These are phyloP conservation scores for Heteromurus nitidus DNA, from an alignment of 2,888 invertebrate genomes.

Conservation along the genomic window DNA sequence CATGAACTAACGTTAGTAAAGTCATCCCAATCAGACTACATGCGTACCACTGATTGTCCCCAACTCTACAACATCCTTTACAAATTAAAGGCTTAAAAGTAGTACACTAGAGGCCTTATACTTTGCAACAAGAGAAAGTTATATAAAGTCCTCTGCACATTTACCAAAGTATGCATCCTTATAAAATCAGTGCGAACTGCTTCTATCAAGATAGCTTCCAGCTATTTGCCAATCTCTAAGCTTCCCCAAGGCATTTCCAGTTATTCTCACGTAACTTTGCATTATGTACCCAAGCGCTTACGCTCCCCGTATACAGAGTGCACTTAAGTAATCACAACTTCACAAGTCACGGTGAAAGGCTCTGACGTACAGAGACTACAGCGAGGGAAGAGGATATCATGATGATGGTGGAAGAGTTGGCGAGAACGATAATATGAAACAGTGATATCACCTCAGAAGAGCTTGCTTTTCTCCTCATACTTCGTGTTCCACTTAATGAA, in stretches of 20 bases:
- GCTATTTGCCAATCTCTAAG: neutral
- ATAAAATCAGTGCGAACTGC: no score
- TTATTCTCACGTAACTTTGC: neutral
- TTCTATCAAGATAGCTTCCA: neutral
- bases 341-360: neutral
- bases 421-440: slow-evolving; percentile 47
- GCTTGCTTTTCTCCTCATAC: slow-evolving; percentile 21
- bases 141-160: no score
- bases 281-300: neutral
- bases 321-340: slow-evolving; percentile 1
- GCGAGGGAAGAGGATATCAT: neutral
- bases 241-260: neutral
- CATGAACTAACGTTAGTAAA: no score
- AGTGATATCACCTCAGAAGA: slow-evolving; percentile 49
- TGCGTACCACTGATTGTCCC: no score
- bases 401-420: neutral
- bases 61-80: neutral
- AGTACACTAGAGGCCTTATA: neutral
- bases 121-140: no score
- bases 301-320: neutral
- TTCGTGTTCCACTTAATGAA: slow-evolving; percentile 42
- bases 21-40: no score
- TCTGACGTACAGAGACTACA: neutral
- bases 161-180: no score
- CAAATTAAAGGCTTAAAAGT: neutral